Evolutionary conservation across 1,140 invertebrate genomes (phyloP).

Genomic region (Bombus polaris): DNA sequence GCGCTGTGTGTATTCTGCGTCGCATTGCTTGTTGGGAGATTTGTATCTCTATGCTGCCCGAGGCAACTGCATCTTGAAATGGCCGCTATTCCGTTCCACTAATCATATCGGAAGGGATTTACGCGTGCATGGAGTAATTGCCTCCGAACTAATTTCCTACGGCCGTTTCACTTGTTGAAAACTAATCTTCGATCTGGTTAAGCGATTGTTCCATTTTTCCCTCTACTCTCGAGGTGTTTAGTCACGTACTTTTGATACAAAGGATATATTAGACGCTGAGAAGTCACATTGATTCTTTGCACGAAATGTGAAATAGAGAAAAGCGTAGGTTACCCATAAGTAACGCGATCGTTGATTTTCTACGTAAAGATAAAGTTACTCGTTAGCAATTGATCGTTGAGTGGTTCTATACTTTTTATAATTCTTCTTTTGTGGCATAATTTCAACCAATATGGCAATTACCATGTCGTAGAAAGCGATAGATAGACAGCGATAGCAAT

Average conservation of each 20-base stretch:
- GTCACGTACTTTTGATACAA: background rate
- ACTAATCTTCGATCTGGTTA: background rate
- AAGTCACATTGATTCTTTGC: too few relatives aligned
- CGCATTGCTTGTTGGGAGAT: conserved; percentile 38
- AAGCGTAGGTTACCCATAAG: too few relatives aligned
- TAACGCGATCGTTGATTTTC: too few relatives aligned
- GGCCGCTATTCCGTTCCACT: conserved; percentile 23
- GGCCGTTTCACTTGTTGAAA: background rate
- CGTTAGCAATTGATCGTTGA: too few relatives aligned
- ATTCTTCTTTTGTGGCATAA: too few relatives aligned
- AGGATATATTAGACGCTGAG: background rate
- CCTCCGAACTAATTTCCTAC: conserved; percentile 38
- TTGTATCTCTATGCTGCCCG: conserved; percentile 36
- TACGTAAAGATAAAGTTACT: too few relatives aligned
- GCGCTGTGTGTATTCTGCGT: background rate
- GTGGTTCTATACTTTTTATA: too few relatives aligned
- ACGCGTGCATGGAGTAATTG: conserved; percentile 32
- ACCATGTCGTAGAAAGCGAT: too few relatives aligned
- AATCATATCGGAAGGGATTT: conserved; percentile 52
- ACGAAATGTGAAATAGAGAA: too few relatives aligned
- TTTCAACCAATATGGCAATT: background rate
- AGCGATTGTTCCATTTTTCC: background rate
- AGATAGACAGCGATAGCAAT: too few relatives aligned
- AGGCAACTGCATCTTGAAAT: conserved; percentile 39
- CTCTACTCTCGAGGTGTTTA: background rate